Conservation (phyloP, 2,113 vertebrate genomes). For the Argyrosomus japonicus region DNA sequence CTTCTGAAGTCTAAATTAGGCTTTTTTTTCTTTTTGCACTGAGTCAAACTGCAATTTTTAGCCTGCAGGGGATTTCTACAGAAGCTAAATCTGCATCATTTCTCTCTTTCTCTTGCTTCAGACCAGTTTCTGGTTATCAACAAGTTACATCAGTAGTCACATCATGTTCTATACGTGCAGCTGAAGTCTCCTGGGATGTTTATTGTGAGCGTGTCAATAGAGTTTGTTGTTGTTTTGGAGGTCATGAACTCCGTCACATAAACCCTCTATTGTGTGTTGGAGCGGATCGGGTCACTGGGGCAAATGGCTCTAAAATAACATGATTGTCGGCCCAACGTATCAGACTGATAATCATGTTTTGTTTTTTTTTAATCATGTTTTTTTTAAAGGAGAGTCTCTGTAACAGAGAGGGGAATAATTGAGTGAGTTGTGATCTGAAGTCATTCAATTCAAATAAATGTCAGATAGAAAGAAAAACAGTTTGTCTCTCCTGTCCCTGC, state of each 20-base stretch:
- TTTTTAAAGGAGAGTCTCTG: not conserved
- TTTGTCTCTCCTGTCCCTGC: not conserved
- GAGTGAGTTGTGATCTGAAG: not conserved
- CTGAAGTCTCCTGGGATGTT: constrained; percentile 60
- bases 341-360: constrained; percentile 55
- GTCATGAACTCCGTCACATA: constrained; percentile 67
- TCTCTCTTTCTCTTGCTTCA: constrained; percentile 6
- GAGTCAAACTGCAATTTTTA: constrained; percentile 3
- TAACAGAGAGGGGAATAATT: not conserved
- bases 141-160: constrained; percentile 45
- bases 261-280: constrained; percentile 65
- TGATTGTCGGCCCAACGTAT: constrained; percentile 49
- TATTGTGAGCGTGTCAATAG: constrained; percentile 75
- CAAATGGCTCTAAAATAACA: constrained; percentile 46
- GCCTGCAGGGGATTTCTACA: not conserved
- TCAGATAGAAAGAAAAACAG: not conserved
- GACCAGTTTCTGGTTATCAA: constrained; percentile 42
- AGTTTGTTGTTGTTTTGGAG: constrained; percentile 68
- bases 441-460: constrained; percentile 11
- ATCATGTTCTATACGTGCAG: constrained; percentile 43
- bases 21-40: not conserved
- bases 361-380: constrained; percentile 18
- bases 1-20: not conserved
- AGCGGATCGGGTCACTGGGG: constrained; percentile 43
- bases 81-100: constrained; percentile 19